A percentile compares a stretch with the other conserved stretches of the same genome.
These are phyloP conservation scores for Mormyrus lacerda DNA, from an alignment of 2,113 vertebrate genomes.

Conservation along the genomic window DNA sequence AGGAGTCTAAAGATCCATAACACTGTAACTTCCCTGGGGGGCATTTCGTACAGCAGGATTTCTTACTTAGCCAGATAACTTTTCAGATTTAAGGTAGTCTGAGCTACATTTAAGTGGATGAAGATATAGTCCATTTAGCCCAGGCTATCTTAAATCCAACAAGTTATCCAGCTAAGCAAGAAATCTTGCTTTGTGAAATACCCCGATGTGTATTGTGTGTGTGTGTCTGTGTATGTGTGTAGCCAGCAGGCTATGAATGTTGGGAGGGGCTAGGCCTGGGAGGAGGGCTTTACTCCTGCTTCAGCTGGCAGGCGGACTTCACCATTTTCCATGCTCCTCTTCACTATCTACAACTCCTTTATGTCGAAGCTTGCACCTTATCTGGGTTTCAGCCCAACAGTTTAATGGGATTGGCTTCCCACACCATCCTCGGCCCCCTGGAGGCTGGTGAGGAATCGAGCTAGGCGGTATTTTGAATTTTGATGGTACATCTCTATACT, in stretches of 20 bases:
- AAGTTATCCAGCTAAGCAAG: no score
- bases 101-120: no score
- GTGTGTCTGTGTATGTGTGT: neutral
- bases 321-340: neutral
- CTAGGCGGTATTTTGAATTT: no score
- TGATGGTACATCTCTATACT: neutral
- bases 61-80: no score
- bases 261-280: neutral
- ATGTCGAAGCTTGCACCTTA: neutral
- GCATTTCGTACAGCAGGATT: no score
- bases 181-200: no score
- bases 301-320: neutral
- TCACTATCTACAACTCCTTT: neutral
- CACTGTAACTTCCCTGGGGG: neutral
- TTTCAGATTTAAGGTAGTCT: no score
- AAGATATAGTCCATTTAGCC: no score
- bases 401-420: neutral
- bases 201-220: no score
- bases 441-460: neutral
- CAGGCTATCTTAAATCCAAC: no score
- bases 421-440: neutral
- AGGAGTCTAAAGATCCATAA: neutral
- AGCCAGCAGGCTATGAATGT: neutral
- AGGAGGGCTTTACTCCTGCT: neutral
- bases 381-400: neutral